Evolutionary conservation across 2,113 vertebrate genomes (phyloP).

Genomic region (Ochotona curzoniae): DNA sequence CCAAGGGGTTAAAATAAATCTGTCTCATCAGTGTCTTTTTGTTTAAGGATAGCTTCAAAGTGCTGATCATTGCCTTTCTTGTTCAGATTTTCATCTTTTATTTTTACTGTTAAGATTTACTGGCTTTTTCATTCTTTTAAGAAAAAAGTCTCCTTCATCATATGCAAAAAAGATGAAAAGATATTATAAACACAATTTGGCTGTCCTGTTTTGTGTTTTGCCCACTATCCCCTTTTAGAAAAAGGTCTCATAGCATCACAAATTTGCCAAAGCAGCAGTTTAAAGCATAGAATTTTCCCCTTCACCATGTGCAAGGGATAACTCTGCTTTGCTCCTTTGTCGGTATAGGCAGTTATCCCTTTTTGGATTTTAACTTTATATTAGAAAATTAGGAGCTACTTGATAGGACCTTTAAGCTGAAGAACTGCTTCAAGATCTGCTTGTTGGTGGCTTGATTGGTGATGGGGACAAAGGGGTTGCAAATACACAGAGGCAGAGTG

Average conservation of each 20-base stretch:
- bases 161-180: constrained; percentile 77
- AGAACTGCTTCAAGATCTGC: neutral
- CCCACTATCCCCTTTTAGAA: constrained; percentile 38
- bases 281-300: neutral
- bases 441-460: neutral
- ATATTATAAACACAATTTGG: constrained; percentile 60
- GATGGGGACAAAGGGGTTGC: fast-evolving
- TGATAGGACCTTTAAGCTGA: neutral
- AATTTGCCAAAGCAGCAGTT: constrained; percentile 61
- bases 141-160: constrained; percentile 28
- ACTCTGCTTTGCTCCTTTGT: neutral
- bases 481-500: neutral
- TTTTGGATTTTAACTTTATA: constrained; percentile 27
- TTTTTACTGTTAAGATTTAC: constrained; percentile 65
- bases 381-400: neutral
- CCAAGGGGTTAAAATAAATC: constrained; percentile 66
- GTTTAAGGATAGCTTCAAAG: constrained; percentile 64
- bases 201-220: constrained; percentile 28
- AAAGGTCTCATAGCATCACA: constrained; percentile 49
- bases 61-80: constrained; percentile 61
- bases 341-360: neutral
- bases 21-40: constrained; percentile 66
- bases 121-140: neutral
- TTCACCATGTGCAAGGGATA: constrained; percentile 4
- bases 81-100: constrained; percentile 54